Percentiles rank a stretch among this genome's conserved stretches.
Evolutionary conservation across 1,140 invertebrate species (phyloP).

Genomic region (Euura saliciscinereae): DNA sequence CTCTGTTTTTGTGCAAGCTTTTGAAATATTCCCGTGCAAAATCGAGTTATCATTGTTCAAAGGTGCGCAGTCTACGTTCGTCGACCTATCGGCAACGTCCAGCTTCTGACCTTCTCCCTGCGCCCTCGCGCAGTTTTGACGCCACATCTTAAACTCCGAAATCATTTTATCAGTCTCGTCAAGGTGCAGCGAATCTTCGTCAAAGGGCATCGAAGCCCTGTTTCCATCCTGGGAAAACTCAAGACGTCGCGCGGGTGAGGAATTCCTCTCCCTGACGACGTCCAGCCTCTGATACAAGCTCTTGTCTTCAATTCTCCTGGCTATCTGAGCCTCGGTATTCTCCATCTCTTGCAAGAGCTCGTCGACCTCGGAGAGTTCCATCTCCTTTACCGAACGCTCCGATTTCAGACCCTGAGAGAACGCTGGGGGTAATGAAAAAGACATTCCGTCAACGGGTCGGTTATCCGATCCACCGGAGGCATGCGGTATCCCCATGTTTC

Average conservation of each 20-base stretch:
- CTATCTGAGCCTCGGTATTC: conserved; percentile 45
- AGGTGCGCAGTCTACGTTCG: not conserved
- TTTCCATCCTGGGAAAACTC: conserved; percentile 21
- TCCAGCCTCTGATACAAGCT: conserved; percentile 15
- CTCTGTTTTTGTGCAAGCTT: not conserved
- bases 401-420: conserved; percentile 33
- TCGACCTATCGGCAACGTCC: not conserved
- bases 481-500: conserved; percentile 40
- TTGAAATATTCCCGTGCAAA: not conserved
- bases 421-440: conserved; percentile 29
- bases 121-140: not conserved
- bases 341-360: conserved; percentile 56
- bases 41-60: not conserved
- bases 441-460: conserved; percentile 24
- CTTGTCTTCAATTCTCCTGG: conserved; percentile 31
- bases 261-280: conserved; percentile 18
- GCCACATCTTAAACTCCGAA: conserved; percentile 42
- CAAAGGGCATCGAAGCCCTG: conserved; percentile 31
- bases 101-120: not conserved
- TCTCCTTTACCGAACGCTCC: conserved; percentile 39
- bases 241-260: conserved; percentile 19
- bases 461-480: conserved; percentile 29
- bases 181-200: conserved; percentile 33
- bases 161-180: conserved; percentile 45
- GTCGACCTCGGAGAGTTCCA: conserved; percentile 56